Percentiles rank a stretch among this genome's conserved stretches.
Conservation (phyloP, 2,888 invertebrate species). For the Acleris holmiana region DNA sequence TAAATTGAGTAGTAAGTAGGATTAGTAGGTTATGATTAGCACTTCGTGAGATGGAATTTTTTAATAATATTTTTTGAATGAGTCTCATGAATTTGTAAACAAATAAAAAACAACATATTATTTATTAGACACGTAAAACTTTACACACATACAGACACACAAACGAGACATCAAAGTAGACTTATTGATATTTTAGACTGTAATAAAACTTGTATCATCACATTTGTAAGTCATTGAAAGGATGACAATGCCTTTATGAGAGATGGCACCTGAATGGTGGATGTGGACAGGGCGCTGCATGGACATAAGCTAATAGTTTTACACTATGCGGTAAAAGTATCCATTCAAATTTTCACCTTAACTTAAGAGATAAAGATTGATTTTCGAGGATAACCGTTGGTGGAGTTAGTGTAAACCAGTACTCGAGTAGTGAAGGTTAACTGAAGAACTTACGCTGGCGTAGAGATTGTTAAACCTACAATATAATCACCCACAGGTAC, state of each 20-base stretch:
- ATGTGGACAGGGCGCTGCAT: constrained; percentile 3
- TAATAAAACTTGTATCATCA: not conserved
- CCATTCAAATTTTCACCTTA: not conserved
- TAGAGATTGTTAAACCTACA: not conserved
- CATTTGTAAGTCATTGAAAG: constrained; percentile 9
- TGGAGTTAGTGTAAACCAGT: not conserved
- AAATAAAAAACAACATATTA: no score
- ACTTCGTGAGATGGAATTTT: no score
- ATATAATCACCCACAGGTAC: not conserved
- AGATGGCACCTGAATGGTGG: not conserved
- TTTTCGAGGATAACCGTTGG: not conserved
- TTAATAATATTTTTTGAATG: no score
- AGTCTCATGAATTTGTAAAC: no score
- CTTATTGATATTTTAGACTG: not conserved
- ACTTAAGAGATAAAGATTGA: not conserved
- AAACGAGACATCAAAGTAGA: not conserved
- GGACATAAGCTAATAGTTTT: not conserved
- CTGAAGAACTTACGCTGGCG: not conserved
- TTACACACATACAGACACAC: not conserved
- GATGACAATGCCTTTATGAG: constrained; percentile 3
- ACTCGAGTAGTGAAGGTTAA: not conserved
- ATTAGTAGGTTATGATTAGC: no score
- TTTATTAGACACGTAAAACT: no score
- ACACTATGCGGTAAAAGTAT: not conserved
- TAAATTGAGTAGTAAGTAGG: no score